Evolutionary conservation across 2,797 vertebrate species (phyloP).

Genomic region (Cephalopachus bancanus): DNA sequence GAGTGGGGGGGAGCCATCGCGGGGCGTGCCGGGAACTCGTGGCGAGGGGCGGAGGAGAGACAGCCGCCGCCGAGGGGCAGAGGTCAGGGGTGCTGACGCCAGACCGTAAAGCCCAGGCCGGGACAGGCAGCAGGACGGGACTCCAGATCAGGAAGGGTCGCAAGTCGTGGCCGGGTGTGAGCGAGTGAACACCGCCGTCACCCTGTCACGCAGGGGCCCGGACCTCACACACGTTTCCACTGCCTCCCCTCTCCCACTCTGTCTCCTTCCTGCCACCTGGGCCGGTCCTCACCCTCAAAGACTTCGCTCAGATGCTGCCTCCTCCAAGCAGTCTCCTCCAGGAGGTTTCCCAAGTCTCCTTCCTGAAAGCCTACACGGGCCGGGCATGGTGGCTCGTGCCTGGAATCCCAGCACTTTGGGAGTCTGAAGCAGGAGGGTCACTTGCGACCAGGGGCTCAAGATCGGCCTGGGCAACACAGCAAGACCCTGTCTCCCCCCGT

Average conservation of each 20-base stretch:
- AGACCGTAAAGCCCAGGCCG: neutral
- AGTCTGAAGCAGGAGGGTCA: too few species aligned
- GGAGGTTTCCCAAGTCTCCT: neutral
- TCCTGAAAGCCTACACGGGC: neutral
- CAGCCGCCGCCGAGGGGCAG: rapidly evolving
- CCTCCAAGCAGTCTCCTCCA: neutral
- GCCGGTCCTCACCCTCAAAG: neutral
- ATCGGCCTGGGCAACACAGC: too few species aligned
- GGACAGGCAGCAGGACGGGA: neutral
- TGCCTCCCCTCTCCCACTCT: neutral
- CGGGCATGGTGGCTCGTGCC: too few species aligned
- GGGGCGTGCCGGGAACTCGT: too few species aligned
- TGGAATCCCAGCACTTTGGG: too few species aligned
- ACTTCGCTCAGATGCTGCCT: neutral
- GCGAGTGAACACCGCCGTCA: neutral
- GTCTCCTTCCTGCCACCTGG: neutral
- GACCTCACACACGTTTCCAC: neutral
- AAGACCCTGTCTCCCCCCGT: too few species aligned
- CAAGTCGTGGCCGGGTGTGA: too few species aligned
- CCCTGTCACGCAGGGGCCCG: neutral
- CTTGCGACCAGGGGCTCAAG: too few species aligned
- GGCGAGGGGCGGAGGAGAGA: neutral
- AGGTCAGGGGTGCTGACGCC: neutral
- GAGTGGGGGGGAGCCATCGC: neutral
- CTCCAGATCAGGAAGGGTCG: neutral